A percentile compares a stretch with the other conserved stretches of the same genome.
Evolutionary conservation across 2,888 invertebrate species (phyloP).

Genomic region (Disparrhopalites patrizii): DNA sequence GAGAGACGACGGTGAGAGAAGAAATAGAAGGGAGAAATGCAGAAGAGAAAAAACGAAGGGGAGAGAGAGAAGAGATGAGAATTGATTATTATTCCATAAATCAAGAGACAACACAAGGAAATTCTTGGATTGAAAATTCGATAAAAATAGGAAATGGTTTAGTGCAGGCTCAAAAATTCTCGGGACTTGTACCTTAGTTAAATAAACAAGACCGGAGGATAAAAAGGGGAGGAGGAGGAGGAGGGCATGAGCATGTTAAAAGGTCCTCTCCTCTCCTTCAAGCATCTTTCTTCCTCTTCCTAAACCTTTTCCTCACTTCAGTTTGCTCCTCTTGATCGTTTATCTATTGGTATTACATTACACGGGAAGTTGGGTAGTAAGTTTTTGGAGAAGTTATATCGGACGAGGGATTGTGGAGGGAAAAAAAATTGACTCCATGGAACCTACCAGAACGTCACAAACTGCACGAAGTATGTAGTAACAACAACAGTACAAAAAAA

Average conservation of each 20-base stretch:
- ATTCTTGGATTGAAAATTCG: too few species aligned
- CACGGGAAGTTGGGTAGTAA: not conserved
- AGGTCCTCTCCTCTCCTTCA: not conserved
- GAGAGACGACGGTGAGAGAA: not conserved
- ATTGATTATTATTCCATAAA: too few species aligned
- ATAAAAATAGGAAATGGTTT: too few species aligned
- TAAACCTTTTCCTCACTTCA: not conserved
- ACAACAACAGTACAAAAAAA: not conserved
- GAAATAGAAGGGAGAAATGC: too few species aligned
- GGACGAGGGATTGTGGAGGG: not conserved
- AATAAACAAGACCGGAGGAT: too few species aligned
- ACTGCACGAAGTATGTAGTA: not conserved
- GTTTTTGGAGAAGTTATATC: too few species aligned
- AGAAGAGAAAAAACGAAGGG: not conserved
- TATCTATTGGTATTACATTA: conserved; percentile 18
- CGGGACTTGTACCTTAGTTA: too few species aligned
- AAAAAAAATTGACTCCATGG: not conserved
- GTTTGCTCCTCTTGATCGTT: conserved; percentile 1
- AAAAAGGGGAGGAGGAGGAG: too few species aligned
- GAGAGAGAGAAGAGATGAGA: conserved; percentile 1
- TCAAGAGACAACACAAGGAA: not conserved
- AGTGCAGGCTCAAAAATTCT: too few species aligned
- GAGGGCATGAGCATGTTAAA: not conserved
- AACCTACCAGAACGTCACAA: not conserved
- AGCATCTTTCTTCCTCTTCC: not conserved